Evolutionary conservation across 2,113 vertebrate genomes (phyloP), one percentile per base, ranked within the genome.

Genomic region (Platysteira castanea): DNA sequence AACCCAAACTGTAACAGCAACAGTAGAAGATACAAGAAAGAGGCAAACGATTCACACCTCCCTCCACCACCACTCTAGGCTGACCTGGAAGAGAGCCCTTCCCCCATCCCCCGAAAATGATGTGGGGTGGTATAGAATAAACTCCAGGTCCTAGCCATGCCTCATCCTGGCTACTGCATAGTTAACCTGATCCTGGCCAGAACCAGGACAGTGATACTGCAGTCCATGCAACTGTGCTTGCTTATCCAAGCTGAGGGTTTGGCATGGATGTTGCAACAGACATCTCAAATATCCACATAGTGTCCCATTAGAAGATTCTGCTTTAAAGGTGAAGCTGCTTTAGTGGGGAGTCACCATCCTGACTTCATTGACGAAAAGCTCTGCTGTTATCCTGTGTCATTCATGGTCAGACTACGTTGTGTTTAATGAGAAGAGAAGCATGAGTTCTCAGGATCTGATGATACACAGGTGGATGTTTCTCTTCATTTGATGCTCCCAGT

Each of bases 251-350:
- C 37, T 63, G 79, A 70, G 33, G 70, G 57, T 78, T 84, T 85
- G 52, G 42, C 79, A 85, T 15, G 0, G 0, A 7, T 64, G 26
- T 24, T 47, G 10, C 1, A 2, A 61, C 19, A 70, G 22, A 8
- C 4, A 3, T 47, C 41, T 28, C 28, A 67, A 90, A 44, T 47
- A 52, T 27, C 22, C 60, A 10, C 31, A 6, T 3, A 56, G 52
- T 15, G 11, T 31, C 52, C n/a, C 44, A 5, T 41, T 74, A 57
- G 50, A 28, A 90, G 22, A 26, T 61, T 41, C 64, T 65, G 37
- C 44, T 79, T 23, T 37, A 47, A 23, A 46, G 22, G 22, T 67
- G 28, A 54, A 52, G 35, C n/a, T 79, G 26, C 37, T 52, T 74
- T 68, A 24, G 11, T 68, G 26, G 22, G 54, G 30, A 73, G 24